Conservation (phyloP, 2,113 vertebrate species). For the Brevimyrus niger region DNA sequence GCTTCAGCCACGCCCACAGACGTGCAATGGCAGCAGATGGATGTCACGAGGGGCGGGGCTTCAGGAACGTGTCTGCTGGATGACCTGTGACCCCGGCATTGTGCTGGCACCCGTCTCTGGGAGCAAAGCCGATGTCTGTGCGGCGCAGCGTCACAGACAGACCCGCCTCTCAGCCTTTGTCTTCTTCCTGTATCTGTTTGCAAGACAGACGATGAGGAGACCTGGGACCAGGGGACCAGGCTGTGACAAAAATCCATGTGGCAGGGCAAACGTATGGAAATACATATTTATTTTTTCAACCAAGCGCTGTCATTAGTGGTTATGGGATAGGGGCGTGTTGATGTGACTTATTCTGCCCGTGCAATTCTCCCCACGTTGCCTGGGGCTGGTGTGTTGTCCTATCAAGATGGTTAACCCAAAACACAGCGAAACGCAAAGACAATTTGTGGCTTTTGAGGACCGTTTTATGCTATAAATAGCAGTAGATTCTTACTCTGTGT, state of each 20-base stretch:
- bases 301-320: neutral
- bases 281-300: neutral
- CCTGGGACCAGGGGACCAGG: neutral
- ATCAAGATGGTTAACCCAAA: neutral
- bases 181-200: neutral
- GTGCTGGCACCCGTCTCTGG: conserved; percentile 14
- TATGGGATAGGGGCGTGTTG: neutral
- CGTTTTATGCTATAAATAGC: neutral
- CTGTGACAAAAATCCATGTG: neutral
- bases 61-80: conserved; percentile 8
- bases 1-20: neutral
- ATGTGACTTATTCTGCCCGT: neutral
- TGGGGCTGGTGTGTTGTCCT: neutral
- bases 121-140: conserved; percentile 9
- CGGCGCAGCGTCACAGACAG: neutral
- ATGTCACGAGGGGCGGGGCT: neutral
- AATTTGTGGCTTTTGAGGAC: neutral
- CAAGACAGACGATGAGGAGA: neutral
- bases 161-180: neutral
- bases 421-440: neutral
- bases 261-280: neutral
- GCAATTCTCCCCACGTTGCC: neutral
- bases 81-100: conserved; percentile 11
- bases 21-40: neutral
- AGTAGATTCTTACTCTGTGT: neutral